Evolutionary conservation across 2,797 vertebrate species (phyloP).

Genomic region (Sphaeramia orbicularis): DNA sequence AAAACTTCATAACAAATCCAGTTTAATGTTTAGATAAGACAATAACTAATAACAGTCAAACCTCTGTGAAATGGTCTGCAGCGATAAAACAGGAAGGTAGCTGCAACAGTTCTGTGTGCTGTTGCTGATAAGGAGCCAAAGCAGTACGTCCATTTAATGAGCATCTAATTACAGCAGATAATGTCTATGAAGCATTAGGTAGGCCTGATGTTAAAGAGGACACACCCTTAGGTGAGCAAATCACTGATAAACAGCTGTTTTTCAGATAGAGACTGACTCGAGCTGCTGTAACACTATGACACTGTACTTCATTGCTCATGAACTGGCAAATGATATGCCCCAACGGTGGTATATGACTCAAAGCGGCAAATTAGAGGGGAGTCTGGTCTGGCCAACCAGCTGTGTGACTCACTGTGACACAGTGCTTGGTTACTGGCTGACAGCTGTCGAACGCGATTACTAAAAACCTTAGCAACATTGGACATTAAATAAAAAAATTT

Average conservation of each 20-base stretch:
- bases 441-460: slow-evolving; percentile 21
- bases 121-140: slow-evolving; percentile 49
- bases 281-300: neutral
- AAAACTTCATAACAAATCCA: neutral
- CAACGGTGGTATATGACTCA: slow-evolving; percentile 37
- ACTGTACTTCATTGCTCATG: neutral
- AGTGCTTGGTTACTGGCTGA: slow-evolving; percentile 13
- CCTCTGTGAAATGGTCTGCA: slow-evolving; percentile 15
- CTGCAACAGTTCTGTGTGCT: slow-evolving; percentile 30
- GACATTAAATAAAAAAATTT: neutral
- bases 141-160: neutral
- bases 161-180: neutral
- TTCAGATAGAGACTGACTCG: neutral
- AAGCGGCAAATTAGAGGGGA: slow-evolving; percentile 35
- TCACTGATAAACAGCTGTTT: neutral
- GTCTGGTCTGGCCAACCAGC: slow-evolving; percentile 32
- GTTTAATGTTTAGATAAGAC: neutral
- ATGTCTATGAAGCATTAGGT: neutral
- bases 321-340: slow-evolving; percentile 21
- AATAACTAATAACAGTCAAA: slow-evolving; percentile 27
- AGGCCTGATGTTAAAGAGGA: neutral
- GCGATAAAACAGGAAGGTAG: slow-evolving; percentile 56
- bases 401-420: slow-evolving; percentile 39
- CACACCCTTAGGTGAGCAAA: no score
- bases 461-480: slow-evolving; percentile 5